Evolutionary conservation across 1,140 invertebrate genomes (phyloP).

Genomic region (Gonioctena quinquepunctata): DNA sequence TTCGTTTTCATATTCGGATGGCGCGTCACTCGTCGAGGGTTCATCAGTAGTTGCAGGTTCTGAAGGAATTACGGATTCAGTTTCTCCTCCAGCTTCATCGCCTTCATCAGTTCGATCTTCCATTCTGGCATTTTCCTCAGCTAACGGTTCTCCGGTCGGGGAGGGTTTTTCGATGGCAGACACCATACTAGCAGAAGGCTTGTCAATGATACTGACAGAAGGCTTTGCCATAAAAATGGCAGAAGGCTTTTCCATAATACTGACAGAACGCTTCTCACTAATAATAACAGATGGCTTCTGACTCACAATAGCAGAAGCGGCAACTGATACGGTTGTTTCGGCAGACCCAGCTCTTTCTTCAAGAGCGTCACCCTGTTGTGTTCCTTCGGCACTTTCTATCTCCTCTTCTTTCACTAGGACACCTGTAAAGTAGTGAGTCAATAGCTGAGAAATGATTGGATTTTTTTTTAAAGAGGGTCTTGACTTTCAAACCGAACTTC

Average conservation of each 20-base stretch:
- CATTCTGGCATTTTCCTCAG: not conserved
- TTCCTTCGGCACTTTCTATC: no score
- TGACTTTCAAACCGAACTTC: not conserved
- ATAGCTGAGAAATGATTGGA: no score
- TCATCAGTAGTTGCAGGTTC: slow-evolving; percentile 8
- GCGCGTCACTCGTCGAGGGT: slow-evolving; percentile 16
- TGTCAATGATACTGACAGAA: not conserved
- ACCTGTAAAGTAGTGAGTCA: no score
- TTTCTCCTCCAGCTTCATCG: not conserved
- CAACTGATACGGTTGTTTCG: not conserved
- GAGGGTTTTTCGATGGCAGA: not conserved
- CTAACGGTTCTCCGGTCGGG: not conserved
- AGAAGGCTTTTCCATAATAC: not conserved
- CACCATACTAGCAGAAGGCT: not conserved
- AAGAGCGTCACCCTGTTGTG: not conserved
- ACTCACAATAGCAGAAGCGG: no score
- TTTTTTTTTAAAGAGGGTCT: not conserved
- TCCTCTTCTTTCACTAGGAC: no score
- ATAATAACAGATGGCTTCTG: no score
- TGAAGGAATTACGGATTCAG: slow-evolving; percentile 2
- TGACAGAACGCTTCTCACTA: not conserved
- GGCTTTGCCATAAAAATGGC: not conserved
- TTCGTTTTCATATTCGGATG: not conserved
- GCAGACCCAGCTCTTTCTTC: not conserved
- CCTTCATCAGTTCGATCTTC: not conserved